Conservation (phyloP, 2,113 vertebrate genomes). For the Prochilodus magdalenae region DNA sequence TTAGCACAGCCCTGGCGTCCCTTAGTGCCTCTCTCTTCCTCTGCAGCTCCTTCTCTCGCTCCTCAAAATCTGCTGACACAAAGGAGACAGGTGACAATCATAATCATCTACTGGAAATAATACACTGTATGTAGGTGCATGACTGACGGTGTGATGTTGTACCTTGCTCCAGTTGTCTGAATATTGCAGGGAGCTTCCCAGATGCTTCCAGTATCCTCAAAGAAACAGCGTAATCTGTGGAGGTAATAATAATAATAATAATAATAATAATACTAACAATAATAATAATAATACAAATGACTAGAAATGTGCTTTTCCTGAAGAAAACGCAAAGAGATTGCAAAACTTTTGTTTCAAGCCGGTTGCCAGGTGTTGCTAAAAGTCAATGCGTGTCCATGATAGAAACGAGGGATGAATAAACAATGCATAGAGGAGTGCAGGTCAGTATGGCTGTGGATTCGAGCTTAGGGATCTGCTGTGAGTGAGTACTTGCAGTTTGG, state of each 20-base stretch:
- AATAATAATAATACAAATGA: no score
- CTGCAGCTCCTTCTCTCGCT: slow-evolving; percentile 23
- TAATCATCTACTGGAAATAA: background rate
- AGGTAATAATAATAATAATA: background rate
- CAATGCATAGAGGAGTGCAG: no score
- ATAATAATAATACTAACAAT: no score
- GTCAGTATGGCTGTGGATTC: no score
- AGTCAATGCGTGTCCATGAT: no score
- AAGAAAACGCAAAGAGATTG: no score
- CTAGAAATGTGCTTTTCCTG: no score
- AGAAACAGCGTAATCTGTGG: slow-evolving; percentile 68
- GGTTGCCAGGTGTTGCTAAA: no score
- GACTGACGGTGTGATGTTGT: background rate
- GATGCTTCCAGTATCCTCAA: slow-evolving; percentile 67
- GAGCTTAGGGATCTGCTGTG: no score
- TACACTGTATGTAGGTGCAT: background rate
- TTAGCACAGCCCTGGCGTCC: slow-evolving; percentile 37
- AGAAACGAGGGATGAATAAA: no score
- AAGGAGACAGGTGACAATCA: background rate
- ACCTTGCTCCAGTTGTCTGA: slow-evolving; percentile 70
- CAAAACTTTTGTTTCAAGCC: no score
- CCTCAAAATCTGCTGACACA: slow-evolving; percentile 45
- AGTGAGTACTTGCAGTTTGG: no score
- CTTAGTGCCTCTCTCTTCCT: slow-evolving; percentile 39
- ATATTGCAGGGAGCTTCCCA: slow-evolving; percentile 63